Conservation (phyloP, 37 sponge, comb jelly and placozoan species). For the Halichondria panicea region DNA sequence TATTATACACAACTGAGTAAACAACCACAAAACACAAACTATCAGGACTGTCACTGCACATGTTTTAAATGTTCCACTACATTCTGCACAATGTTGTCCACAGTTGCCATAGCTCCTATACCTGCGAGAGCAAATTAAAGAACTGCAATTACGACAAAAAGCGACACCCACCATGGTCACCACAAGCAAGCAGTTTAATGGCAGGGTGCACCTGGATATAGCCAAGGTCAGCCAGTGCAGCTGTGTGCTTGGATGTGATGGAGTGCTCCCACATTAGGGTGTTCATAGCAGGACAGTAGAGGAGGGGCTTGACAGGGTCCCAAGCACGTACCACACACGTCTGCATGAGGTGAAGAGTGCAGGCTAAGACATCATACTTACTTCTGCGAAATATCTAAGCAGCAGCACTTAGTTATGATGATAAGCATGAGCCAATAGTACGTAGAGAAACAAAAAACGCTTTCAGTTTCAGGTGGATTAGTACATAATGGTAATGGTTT, state of each 20-base stretch:
- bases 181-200: conserved; percentile 88
- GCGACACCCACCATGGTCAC: conserved; percentile 72
- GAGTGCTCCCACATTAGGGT: conserved; percentile 96
- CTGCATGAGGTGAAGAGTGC: conserved; percentile 8
- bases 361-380: not conserved
- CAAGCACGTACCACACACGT: conserved; percentile 93
- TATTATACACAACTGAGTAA: too few relatives aligned
- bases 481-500: too few relatives aligned
- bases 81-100: conserved; percentile 19
- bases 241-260: conserved; percentile 72
- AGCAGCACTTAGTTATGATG: not conserved
- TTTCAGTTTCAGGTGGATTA: too few relatives aligned
- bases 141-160: not conserved
- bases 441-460: too few relatives aligned
- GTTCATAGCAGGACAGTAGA: conserved; percentile 98
- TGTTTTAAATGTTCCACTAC: conserved; percentile 4
- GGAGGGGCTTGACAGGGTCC: conserved; percentile 79
- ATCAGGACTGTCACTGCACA: too few relatives aligned
- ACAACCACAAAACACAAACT: too few relatives aligned
- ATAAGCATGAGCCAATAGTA: too few relatives aligned
- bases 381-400: too few relatives aligned
- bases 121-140: conserved; percentile 25
- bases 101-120: conserved; percentile 68
- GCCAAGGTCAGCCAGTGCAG: conserved; percentile 38
- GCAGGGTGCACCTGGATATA: conserved; percentile 85